Percentiles rank a stretch among this genome's conserved stretches.
Evolutionary conservation across 2,113 vertebrate species (phyloP).

Genomic region (Oreochromis tanganicae): DNA sequence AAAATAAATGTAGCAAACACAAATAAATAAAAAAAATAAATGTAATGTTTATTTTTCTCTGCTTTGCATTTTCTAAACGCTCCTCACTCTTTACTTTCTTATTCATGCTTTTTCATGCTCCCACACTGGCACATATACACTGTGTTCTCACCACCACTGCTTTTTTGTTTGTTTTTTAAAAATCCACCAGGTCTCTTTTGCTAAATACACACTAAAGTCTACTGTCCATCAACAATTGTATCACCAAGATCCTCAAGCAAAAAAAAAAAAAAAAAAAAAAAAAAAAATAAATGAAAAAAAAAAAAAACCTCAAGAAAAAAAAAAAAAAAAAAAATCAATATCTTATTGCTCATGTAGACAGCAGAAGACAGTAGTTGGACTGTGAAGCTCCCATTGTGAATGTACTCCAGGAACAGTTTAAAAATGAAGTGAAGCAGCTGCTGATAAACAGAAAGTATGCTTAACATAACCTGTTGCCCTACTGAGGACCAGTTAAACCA

Average conservation of each 20-base stretch:
- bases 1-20: background rate
- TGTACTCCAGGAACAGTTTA: background rate
- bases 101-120: background rate
- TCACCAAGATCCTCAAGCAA: background rate
- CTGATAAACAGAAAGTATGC: background rate
- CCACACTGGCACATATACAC: background rate
- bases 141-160: background rate
- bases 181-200: background rate
- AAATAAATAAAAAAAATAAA: background rate
- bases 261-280: background rate
- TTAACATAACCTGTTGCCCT: background rate
- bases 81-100: background rate
- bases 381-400: background rate
- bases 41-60: background rate
- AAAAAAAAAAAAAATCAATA: conserved; percentile 8
- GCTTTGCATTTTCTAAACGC: background rate
- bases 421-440: background rate
- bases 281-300: too few species aligned
- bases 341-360: conserved; percentile 15
- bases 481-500: background rate
- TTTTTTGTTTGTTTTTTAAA: background rate
- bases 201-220: background rate
- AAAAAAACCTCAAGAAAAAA: background rate
- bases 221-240: conserved; percentile 2
- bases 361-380: background rate